Evolutionary conservation across 2,888 invertebrate species (phyloP).

Genomic region (Lymantria dispar): DNA sequence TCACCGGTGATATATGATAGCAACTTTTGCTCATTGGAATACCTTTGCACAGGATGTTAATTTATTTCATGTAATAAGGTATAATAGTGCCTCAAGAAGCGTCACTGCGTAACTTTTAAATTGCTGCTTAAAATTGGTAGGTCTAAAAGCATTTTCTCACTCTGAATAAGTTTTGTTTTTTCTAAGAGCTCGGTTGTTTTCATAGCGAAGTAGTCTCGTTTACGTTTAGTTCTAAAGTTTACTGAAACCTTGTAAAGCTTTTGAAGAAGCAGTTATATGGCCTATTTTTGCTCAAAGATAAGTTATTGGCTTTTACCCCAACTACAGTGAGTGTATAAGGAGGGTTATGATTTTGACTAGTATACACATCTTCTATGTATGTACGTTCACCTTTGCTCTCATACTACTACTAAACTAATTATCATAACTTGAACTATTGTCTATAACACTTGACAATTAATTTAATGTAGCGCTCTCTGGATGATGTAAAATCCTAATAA

Average conservation of each 20-base stretch:
- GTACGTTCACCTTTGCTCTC: no score
- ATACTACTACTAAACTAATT: no score
- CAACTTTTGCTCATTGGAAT: constrained; percentile 49
- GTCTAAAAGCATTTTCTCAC: constrained; percentile 24
- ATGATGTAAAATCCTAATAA: no score
- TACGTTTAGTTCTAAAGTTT: constrained; percentile 4
- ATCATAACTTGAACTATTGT: no score
- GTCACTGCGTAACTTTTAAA: constrained; percentile 34
- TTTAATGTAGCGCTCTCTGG: no score
- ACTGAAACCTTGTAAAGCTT: background rate
- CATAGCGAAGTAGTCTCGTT: constrained; percentile 23
- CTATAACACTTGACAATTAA: no score
- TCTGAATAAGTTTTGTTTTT: constrained; percentile 34
- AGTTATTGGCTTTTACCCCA: no score
- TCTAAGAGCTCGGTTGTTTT: constrained; percentile 25
- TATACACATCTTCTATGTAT: no score
- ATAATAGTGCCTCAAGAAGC: constrained; percentile 33
- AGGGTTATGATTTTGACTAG: no score
- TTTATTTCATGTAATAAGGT: constrained; percentile 49
- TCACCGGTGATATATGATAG: constrained; percentile 43
- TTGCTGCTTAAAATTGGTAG: constrained; percentile 8
- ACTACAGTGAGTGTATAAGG: no score
- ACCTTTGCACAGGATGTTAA: constrained; percentile 48
- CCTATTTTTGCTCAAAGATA: no score
- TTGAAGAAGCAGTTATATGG: no score